These are phyloP conservation scores for Argyresthia goedartella DNA, from an alignment of 2,888 invertebrate species.

Conservation along the genomic window DNA sequence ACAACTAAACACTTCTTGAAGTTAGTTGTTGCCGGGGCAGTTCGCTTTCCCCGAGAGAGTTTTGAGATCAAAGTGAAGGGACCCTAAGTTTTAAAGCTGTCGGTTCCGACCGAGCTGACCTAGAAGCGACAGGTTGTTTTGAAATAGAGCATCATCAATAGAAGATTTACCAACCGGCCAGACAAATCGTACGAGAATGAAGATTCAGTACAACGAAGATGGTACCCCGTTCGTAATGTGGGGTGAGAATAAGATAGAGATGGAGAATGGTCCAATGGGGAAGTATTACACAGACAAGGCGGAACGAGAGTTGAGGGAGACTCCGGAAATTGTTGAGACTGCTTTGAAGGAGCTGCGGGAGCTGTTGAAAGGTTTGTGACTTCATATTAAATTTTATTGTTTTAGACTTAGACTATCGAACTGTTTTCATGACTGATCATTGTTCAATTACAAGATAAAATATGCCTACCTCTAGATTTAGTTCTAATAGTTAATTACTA, in stretches of 20 bases:
- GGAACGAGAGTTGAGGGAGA: slow-evolving; percentile 77
- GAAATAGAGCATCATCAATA: too few species aligned
- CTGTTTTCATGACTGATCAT: not conserved
- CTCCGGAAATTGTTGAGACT: slow-evolving; percentile 73
- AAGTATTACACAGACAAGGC: slow-evolving; percentile 74
- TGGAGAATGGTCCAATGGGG: slow-evolving; percentile 74
- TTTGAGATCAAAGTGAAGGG: too few species aligned
- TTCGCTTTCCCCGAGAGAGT: too few species aligned
- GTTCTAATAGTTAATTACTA: too few species aligned
- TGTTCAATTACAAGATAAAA: not conserved
- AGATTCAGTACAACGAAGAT: slow-evolving; percentile 62
- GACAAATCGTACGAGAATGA: slow-evolving; percentile 28
- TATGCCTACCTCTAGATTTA: too few species aligned
- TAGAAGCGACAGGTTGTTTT: too few species aligned
- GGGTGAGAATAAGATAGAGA: slow-evolving; percentile 68
- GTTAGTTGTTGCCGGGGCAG: too few species aligned
- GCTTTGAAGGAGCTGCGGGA: slow-evolving; percentile 68
- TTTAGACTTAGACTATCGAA: not conserved
- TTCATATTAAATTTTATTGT: too few species aligned
- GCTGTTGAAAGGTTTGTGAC: slow-evolving; percentile 67
- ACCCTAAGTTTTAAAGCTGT: too few species aligned
- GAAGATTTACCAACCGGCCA: too few species aligned
- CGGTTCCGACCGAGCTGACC: too few species aligned
- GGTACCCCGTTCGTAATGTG: slow-evolving; percentile 74
- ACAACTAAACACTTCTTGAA: too few species aligned